Percentiles rank a stretch among this genome's conserved stretches.
These are phyloP conservation scores for Mythimna ferrago DNA, from an alignment of 2,888 invertebrate genomes.

Conservation along the genomic window DNA sequence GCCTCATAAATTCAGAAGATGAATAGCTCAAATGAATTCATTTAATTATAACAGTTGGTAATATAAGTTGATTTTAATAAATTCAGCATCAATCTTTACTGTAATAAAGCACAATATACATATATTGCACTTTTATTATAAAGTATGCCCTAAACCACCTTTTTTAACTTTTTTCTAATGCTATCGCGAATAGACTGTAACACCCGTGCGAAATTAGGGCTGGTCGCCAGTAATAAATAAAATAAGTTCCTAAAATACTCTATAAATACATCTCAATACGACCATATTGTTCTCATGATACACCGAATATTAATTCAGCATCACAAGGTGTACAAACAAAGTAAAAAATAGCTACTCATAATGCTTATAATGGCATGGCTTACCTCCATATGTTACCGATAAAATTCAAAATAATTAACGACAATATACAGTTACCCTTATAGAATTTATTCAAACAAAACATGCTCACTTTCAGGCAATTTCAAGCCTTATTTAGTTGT, in stretches of 20 bases:
- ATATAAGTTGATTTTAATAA: too few species aligned
- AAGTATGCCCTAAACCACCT: too few species aligned
- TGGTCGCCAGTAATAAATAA: background rate
- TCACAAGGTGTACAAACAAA: slow-evolving; percentile 82
- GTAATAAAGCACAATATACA: too few species aligned
- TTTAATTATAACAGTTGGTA: too few species aligned
- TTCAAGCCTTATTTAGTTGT: slow-evolving; percentile 16
- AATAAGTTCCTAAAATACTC: slow-evolving; percentile 6
- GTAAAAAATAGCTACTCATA: slow-evolving; percentile 69
- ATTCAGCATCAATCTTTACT: too few species aligned
- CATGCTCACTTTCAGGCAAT: slow-evolving; percentile 37
- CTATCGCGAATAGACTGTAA: too few species aligned
- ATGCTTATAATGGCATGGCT: slow-evolving; percentile 67
- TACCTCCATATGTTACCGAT: slow-evolving; percentile 81
- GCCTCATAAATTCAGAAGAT: too few species aligned
- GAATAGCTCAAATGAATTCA: too few species aligned
- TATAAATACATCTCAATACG: slow-evolving; percentile 7
- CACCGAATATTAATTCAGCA: slow-evolving; percentile 66
- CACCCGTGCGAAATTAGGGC: too few species aligned
- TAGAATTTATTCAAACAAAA: slow-evolving; percentile 62
- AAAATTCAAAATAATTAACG: slow-evolving; percentile 71
- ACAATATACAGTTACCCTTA: slow-evolving; percentile 47
- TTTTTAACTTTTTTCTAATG: too few species aligned
- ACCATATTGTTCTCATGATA: slow-evolving; percentile 57
- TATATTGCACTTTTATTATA: too few species aligned